phyloP scores from a whole-genome alignment of 2,888 invertebrate genomes.

The Carpatolechia fugitivella region DNA sequence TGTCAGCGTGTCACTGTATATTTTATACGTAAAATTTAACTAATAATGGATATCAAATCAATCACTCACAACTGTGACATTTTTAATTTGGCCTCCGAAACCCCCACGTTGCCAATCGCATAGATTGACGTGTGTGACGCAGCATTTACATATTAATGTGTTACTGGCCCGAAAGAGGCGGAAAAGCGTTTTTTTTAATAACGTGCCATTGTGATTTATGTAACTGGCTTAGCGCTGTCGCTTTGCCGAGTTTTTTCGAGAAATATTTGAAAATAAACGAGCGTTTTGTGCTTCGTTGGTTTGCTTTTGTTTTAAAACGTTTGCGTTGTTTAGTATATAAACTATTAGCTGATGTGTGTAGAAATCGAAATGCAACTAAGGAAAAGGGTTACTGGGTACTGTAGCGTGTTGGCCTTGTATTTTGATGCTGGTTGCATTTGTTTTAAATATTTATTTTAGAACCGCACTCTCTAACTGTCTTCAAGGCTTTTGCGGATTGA shows the following conservation, averaged over 20 bases:
- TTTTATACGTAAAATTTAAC: background rate
- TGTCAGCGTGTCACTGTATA: no score
- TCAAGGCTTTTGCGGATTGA: no score
- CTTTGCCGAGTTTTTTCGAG: background rate
- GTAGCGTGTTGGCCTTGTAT: no score
- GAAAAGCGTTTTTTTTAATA: conserved; percentile 29
- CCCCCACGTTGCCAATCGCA: background rate
- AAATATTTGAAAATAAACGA: background rate
- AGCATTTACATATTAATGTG: conserved; percentile 27
- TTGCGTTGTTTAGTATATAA: background rate
- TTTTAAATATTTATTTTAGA: no score
- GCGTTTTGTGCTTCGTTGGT: background rate
- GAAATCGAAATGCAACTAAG: no score
- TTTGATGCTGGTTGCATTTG: no score
- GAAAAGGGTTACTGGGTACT: no score
- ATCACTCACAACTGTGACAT: background rate
- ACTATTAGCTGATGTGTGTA: no score
- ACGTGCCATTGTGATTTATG: conserved; percentile 30
- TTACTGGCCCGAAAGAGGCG: conserved; percentile 15
- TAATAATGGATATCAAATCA: background rate
- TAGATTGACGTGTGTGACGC: conserved; percentile 20
- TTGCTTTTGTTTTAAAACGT: background rate
- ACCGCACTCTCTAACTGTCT: no score
- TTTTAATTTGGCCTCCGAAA: background rate
- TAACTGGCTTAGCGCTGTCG: conserved; percentile 16